Evolutionary conservation across 92 coral and sea anemone species (phyloP).

Genomic region (Bergia puertoricense): DNA sequence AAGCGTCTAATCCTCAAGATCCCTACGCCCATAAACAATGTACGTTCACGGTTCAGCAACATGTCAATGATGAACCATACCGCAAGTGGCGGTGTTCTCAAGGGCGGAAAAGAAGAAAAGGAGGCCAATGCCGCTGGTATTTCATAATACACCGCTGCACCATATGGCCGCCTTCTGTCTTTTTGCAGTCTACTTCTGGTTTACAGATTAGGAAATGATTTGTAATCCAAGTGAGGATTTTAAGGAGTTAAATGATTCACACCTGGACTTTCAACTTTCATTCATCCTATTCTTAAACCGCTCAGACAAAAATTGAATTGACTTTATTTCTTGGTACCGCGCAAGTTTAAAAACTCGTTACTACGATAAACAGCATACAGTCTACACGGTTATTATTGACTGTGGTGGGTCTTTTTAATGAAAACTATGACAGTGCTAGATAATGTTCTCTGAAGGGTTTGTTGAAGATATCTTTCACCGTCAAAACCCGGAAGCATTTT

Average conservation of each 20-base stretch:
- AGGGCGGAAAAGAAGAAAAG: neutral
- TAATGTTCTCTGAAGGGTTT: neutral
- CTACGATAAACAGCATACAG: neutral
- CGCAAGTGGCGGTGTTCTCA: slow-evolving; percentile 16
- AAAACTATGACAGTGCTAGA: neutral
- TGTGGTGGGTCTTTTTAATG: slow-evolving; percentile 35
- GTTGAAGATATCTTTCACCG: slow-evolving; percentile 39
- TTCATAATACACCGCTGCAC: neutral
- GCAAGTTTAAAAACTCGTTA: slow-evolving; percentile 35
- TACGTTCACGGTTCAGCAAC: slow-evolving; percentile 2
- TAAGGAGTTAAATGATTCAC: slow-evolving; percentile 14
- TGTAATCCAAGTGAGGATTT: slow-evolving; percentile 4
- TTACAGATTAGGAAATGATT: slow-evolving; percentile 34
- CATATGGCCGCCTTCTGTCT: slow-evolving; percentile 46
- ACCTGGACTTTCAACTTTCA: neutral
- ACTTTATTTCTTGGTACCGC: slow-evolving; percentile 22
- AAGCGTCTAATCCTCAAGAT: slow-evolving; percentile 16
- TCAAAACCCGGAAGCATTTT: slow-evolving; percentile 34
- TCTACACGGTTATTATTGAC: neutral
- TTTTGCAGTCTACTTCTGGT: slow-evolving; percentile 5
- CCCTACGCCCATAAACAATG: slow-evolving; percentile 26
- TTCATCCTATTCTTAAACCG: neutral
- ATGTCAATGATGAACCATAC: neutral
- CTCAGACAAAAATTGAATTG: neutral
- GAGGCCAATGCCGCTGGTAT: neutral